Evolutionary conservation across 2,113 vertebrate genomes (phyloP).

Genomic region (Egretta garzetta): DNA sequence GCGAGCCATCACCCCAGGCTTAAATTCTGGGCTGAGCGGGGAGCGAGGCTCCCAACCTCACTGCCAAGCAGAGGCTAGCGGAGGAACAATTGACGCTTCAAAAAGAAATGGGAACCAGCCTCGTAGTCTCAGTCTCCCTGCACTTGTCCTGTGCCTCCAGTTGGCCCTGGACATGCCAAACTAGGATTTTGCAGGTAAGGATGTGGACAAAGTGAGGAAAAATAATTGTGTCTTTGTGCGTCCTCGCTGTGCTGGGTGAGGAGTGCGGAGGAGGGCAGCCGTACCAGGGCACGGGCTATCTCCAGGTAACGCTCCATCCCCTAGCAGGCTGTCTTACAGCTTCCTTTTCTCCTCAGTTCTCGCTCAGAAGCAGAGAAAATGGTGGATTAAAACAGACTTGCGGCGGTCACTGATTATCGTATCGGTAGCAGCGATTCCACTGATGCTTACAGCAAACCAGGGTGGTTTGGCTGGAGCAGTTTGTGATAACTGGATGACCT

Average conservation of each 20-base stretch:
- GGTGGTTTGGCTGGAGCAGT: background rate
- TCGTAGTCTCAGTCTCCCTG: background rate
- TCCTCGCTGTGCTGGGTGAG: background rate
- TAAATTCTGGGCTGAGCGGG: background rate
- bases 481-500: background rate
- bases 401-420: rapidly evolving
- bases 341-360: background rate
- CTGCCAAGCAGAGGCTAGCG: background rate
- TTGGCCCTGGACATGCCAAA: background rate
- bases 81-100: background rate
- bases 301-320: background rate
- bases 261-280: background rate
- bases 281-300: background rate
- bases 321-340: rapidly evolving
- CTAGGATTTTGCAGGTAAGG: background rate
- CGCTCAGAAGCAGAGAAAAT: background rate
- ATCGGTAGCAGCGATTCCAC: background rate
- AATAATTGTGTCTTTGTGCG: background rate
- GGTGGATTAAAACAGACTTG: background rate
- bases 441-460: background rate
- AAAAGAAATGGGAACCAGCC: background rate
- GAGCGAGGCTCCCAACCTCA: background rate
- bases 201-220: background rate
- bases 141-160: background rate
- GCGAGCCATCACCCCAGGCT: background rate